Percentiles rank a stretch among this genome's conserved stretches.
Evolutionary conservation across 2,888 invertebrate genomes (phyloP).

Genomic region (Fragum whitleyi): DNA sequence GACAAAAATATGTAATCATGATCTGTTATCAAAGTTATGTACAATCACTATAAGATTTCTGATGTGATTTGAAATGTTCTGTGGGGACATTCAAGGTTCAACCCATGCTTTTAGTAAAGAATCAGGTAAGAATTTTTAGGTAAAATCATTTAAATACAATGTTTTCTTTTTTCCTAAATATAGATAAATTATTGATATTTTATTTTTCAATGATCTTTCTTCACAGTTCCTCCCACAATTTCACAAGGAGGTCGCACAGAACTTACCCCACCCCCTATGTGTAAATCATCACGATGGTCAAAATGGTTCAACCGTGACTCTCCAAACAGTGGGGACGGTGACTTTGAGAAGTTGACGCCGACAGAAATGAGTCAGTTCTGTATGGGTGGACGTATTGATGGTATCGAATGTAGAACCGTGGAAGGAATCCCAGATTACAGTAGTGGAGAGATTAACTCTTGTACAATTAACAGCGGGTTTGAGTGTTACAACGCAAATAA

Average conservation of each 20-base stretch:
- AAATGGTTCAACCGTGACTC: slow-evolving; percentile 75
- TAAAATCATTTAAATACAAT: no score
- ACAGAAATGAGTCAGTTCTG: slow-evolving; percentile 72
- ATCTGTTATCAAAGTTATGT: no score
- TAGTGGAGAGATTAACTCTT: slow-evolving; percentile 84
- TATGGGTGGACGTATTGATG: slow-evolving; percentile 73
- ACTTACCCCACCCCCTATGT: slow-evolving; percentile 12
- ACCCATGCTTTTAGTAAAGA: no score
- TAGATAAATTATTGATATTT: no score
- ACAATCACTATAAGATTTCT: no score
- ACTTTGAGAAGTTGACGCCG: slow-evolving; percentile 69
- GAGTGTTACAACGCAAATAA: slow-evolving; percentile 87
- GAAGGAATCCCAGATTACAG: slow-evolving; percentile 70
- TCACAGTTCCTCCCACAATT: slow-evolving; percentile 17
- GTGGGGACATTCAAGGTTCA: no score
- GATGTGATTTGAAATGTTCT: no score
- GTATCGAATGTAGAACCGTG: slow-evolving; percentile 79
- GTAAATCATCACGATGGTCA: slow-evolving; percentile 17
- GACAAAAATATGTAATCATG: no score
- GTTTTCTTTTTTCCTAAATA: no score
- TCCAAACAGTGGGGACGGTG: slow-evolving; percentile 69
- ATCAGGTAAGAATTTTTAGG: no score
- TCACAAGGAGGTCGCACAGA: neutral
- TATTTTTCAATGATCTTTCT: no score
- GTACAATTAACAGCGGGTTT: slow-evolving; percentile 88